Percentiles rank a stretch among this genome's conserved stretches.
Conservation (phyloP, 2,888 invertebrate genomes). For the Pelosia muscerda region DNA sequence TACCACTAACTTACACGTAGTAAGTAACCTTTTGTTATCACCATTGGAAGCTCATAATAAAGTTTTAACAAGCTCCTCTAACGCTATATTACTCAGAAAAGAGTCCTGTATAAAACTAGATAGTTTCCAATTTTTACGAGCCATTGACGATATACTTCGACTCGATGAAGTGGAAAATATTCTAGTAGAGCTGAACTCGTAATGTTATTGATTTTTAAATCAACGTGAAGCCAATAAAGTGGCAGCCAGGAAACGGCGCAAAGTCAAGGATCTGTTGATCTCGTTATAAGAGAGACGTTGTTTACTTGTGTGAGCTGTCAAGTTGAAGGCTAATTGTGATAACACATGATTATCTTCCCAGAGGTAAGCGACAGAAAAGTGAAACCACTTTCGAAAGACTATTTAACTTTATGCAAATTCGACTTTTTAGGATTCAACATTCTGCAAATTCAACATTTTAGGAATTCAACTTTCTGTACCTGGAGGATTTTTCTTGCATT, state of each 20-base stretch:
- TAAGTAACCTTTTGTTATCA: background rate
- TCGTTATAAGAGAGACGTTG: conserved; percentile 66
- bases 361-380: too few relatives aligned
- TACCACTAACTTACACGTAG: too few relatives aligned
- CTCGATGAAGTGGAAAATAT: conserved; percentile 21
- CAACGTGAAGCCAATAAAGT: conserved; percentile 69
- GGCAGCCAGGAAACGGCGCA: conserved; percentile 58
- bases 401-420: too few relatives aligned
- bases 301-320: conserved; percentile 58
- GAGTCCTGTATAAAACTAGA: conserved; percentile 25
- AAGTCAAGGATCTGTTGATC: conserved; percentile 81
- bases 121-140: conserved; percentile 27
- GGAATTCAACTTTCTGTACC: too few relatives aligned
- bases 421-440: too few relatives aligned
- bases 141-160: conserved; percentile 35
- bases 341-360: conserved; percentile 27
- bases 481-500: too few relatives aligned
- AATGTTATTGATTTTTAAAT: conserved; percentile 68
- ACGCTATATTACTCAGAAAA: conserved; percentile 21
- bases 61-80: conserved; percentile 8
- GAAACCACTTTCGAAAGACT: too few relatives aligned
- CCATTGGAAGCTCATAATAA: background rate
- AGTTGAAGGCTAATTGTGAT: conserved; percentile 69
- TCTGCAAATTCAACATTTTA: too few relatives aligned
- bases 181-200: conserved; percentile 40